Conservation (phyloP, 2,113 vertebrate species). For the Oophaga pumilio region DNA sequence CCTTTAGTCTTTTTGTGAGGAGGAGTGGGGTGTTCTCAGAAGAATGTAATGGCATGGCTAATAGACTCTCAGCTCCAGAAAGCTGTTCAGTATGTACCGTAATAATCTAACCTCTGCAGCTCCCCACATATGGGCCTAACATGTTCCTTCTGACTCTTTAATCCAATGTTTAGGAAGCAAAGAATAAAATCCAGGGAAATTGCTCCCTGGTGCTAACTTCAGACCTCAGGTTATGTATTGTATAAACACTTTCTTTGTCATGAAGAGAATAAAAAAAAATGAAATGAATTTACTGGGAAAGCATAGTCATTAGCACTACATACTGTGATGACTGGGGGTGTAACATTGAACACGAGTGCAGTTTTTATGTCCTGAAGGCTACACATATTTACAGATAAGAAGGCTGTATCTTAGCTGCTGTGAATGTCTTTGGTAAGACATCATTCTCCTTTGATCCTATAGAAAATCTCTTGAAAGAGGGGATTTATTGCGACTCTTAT, state of each 20-base stretch:
- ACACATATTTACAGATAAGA: background rate
- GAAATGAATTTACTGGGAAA: background rate
- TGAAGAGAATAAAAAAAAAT: background rate
- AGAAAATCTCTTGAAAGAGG: background rate
- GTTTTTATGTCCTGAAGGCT: background rate
- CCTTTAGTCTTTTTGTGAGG: background rate
- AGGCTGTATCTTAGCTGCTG: background rate
- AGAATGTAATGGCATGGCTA: background rate
- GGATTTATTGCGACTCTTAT: background rate
- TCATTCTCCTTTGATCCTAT: background rate
- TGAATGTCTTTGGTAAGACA: background rate
- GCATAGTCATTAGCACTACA: too few relatives aligned
- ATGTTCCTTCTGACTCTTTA: background rate
- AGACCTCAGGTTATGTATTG: background rate
- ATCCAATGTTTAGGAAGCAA: conserved; percentile 22
- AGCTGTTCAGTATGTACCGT: background rate
- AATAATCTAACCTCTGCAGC: background rate
- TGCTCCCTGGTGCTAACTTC: background rate
- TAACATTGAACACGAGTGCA: background rate
- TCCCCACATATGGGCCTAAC: background rate
- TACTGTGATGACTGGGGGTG: background rate
- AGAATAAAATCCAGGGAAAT: background rate
- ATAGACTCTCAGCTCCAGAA: background rate
- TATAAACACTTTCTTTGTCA: background rate
- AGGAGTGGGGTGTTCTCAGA: background rate